phyloP scores from a whole-genome alignment of 2,113 vertebrate genomes.

The Antechinus flavipes region DNA sequence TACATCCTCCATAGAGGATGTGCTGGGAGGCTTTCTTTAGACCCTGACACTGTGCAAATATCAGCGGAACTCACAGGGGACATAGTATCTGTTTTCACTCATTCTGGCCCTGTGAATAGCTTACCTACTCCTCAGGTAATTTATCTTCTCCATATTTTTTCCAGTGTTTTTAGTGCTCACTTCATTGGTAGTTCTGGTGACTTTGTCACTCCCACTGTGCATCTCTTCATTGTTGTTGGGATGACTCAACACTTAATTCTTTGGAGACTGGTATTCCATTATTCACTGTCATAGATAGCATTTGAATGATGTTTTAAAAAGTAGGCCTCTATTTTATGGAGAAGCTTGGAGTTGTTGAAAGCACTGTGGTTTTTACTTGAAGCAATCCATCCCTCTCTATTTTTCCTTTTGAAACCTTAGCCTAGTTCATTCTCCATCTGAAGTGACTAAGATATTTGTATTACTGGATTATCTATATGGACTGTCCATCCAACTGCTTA shows the following conservation, averaged over 20 bases:
- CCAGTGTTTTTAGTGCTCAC: neutral
- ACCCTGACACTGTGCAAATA: neutral
- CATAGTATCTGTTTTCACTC: neutral
- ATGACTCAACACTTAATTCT: neutral
- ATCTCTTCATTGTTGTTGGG: neutral
- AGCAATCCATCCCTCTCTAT: no score
- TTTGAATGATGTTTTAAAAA: neutral
- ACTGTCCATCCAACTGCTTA: no score
- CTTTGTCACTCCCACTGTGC: neutral
- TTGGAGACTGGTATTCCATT: neutral
- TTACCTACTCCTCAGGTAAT: neutral
- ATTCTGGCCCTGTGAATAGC: neutral
- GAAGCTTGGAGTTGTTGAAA: no score
- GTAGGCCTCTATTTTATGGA: neutral
- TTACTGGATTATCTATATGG: no score
- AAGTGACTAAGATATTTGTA: no score
- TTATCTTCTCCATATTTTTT: neutral
- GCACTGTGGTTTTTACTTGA: no score
- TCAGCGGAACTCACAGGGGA: neutral
- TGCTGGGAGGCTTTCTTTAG: neutral
- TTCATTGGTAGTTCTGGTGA: neutral
- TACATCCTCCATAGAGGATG: neutral
- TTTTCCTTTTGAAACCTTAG: no score
- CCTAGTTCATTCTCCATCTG: no score
- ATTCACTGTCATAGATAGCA: neutral